Evolutionary conservation across 2,888 invertebrate genomes (phyloP), one percentile per base, ranked within the genome.

Genomic region (Mythimna ferrago): DNA sequence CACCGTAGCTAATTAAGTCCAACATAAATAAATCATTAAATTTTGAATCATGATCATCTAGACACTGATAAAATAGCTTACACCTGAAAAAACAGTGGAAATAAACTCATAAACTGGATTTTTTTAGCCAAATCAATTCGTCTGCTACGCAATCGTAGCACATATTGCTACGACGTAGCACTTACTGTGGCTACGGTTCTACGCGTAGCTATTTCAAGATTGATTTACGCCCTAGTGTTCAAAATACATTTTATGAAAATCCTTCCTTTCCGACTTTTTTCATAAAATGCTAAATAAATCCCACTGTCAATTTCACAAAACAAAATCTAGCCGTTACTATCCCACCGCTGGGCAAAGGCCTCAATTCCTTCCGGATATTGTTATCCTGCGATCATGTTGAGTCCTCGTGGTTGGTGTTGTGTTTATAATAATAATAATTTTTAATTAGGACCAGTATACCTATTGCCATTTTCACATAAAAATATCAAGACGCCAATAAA

Each of bases 161-260:
- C 7, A 19, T 0, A 11, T 57, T 35, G 16, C 65, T 35, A 73
- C 38, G 38, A 16, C 7, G 48, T 53, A 53, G 51, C 51, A 53
- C 19, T n/a, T n/a, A 19, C 51, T n/a, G 9, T n/a, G 9, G 51
- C n/a, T n/a, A 53, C n/a, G 9, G 32, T 3, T 57, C 19, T 35
- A 21, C 26, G n/a, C 16, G 16, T 78, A 58, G 53, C 6, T 10
- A 71, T n/a, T 71, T 44, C n/a, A 60, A 53, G 19, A 19, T 60
- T 60, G 44, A 58, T 26, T 71, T 53, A 44, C 14, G n/a, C 35
- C 35, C n/a, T 51, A 53, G 71, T 26, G 35, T 58, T 35, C 9
- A 35, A 74, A 73, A 78, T 51, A 35, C 16, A 16, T 70, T 57
- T 35, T 6, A 32, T 11, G 19, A 14, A 53, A 58, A 78, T 26